Base-by-base conservation (phyloP, 2,113 vertebrate species). In the Cryptomyrus ogoouensis region DNA sequence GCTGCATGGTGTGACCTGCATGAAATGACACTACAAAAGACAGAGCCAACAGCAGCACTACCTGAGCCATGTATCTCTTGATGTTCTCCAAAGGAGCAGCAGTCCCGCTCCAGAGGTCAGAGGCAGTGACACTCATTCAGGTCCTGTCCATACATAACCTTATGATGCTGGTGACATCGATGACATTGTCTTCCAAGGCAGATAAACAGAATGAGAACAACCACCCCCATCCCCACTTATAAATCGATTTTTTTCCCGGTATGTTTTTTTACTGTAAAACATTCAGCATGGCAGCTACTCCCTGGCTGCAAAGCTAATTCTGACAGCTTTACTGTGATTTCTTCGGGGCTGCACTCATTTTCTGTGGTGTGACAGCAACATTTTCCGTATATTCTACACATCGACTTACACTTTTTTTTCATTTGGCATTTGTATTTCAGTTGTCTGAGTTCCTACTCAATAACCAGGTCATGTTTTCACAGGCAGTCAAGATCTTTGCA, bases 11-110 rank as follows among this genome's bases (percentile, higher is more conserved):
- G 62, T 70, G 74, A 80, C 74, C 35, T 17, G 74, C 74, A 42
- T 2, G 39, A 47, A 9, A 12, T 27, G 62, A 42, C 8, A 2
- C 27, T 19, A 35, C n/a, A 50, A 15, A 56, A 21, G 3, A 24
- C 87, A 46, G 39, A 88, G 35, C 56, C 53, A 62, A 77, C 13
- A 5, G 42, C 13, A 77, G 12, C 70, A 39, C 4, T 17, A 80
- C 13, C 74, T 39, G 35, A 35, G 15, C 70, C 47, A 92, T 95
- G 91, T 91, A 97, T 96, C 93, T 91, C 91, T 89, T 91, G 0
- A 96, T 93, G 0, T 93, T 89, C n/a, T 92, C 58, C 49, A 92
- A 91, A 44, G 93, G 0, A 83, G 96, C 15, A 3, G 93, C 89
- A 1, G 87, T 13, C 17, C 47, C 0, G 0, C 19, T 56, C 58